A percentile compares a stretch with the other conserved stretches of the same genome.
Conservation (phyloP, 1,140 invertebrate genomes). For the Pseudomyrmex concolor region DNA sequence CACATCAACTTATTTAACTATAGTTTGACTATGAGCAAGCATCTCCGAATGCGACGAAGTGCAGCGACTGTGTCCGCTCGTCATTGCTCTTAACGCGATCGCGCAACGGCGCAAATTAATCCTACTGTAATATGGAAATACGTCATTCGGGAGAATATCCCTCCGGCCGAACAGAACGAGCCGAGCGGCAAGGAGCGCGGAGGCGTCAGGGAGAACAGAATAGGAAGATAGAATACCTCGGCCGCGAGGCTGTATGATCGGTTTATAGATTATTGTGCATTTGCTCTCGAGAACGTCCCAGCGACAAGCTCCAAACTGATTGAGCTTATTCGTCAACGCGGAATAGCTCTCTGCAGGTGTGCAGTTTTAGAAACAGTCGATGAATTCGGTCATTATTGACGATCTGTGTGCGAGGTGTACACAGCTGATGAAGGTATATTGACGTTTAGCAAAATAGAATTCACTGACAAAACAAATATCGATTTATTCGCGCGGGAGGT, state of each 20-base stretch:
- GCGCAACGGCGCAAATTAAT: slow-evolving; percentile 76
- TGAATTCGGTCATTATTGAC: too few species aligned
- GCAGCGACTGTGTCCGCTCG: slow-evolving; percentile 40
- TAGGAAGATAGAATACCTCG: slow-evolving; percentile 42
- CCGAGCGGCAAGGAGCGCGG: slow-evolving; percentile 59
- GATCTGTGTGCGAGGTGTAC: too few species aligned
- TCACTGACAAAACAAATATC: neutral
- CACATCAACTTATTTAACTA: too few species aligned
- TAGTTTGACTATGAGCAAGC: slow-evolving; percentile 2
- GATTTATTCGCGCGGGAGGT: neutral
- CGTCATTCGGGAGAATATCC: slow-evolving; percentile 67
- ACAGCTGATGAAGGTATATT: neutral
- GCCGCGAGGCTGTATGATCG: slow-evolving; percentile 74
- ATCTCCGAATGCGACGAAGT: slow-evolving; percentile 29
- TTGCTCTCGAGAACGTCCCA: slow-evolving; percentile 14
- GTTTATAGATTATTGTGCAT: slow-evolving; percentile 75
- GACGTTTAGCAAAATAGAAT: neutral
- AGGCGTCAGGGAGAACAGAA: slow-evolving; percentile 39
- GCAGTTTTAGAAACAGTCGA: neutral
- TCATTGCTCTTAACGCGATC: slow-evolving; percentile 61
- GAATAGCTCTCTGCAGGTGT: slow-evolving; percentile 9
- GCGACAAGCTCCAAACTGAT: slow-evolving; percentile 40
- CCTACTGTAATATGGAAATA: slow-evolving; percentile 83
- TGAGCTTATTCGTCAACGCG: slow-evolving; percentile 39
- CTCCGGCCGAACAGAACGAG: slow-evolving; percentile 44